A percentile compares a stretch with the other conserved stretches of the same genome.
These are phyloP conservation scores for Hydraecia micacea DNA, from an alignment of 2,888 invertebrate species.

Conservation along the genomic window DNA sequence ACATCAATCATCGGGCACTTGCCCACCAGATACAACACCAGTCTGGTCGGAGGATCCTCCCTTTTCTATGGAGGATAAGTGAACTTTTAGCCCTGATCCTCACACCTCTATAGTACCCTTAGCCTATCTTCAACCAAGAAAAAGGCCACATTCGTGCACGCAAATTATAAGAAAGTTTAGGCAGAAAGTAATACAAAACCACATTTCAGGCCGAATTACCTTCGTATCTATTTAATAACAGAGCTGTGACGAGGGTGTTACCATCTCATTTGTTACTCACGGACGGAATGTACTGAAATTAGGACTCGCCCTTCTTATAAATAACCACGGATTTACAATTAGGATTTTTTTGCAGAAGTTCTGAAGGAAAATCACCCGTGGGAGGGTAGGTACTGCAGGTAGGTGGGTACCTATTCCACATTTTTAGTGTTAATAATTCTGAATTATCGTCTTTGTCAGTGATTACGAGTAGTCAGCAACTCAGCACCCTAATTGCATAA, in stretches of 20 bases:
- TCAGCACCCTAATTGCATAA: too few relatives aligned
- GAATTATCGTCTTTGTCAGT: not conserved
- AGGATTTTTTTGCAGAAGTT: not conserved
- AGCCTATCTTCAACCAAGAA: not conserved
- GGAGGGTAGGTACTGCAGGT: too few relatives aligned
- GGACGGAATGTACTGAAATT: conserved; percentile 26
- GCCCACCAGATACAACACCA: too few relatives aligned
- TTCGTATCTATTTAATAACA: conserved; percentile 45
- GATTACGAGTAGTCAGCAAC: not conserved
- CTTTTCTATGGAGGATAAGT: not conserved
- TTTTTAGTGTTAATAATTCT: not conserved
- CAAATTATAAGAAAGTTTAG: conserved; percentile 16
- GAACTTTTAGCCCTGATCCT: not conserved
- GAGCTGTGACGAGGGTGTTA: conserved; percentile 50
- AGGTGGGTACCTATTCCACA: not conserved
- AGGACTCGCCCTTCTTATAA: conserved; percentile 3
- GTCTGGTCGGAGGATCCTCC: too few relatives aligned
- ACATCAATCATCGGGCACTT: too few relatives aligned
- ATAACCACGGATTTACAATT: conserved; percentile 27
- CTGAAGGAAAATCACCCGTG: not conserved
- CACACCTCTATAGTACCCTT: not conserved
- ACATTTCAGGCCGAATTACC: conserved; percentile 26
- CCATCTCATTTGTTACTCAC: conserved; percentile 33
- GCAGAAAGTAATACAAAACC: conserved; percentile 22
- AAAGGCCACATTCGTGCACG: not conserved